phyloP scores from a whole-genome alignment of 2,888 invertebrate genomes.

The Chrysolina americana region DNA sequence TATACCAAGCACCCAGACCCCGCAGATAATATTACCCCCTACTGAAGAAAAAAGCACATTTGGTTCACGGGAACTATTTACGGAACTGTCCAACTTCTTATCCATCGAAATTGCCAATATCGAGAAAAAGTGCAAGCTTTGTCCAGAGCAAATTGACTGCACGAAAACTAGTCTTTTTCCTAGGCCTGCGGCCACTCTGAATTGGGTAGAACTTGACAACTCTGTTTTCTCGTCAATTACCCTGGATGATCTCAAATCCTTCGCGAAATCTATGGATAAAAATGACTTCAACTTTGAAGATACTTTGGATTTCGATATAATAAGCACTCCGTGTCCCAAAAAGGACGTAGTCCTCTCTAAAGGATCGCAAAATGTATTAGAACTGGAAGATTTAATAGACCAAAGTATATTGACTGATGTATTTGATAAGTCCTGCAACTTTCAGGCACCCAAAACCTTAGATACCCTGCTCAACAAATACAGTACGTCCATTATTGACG shows the following conservation, averaged over 20 bases:
- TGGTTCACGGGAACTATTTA: conserved; percentile 69
- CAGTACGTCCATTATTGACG: conserved; percentile 44
- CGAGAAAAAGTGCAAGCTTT: conserved; percentile 69
- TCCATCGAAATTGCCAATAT: conserved; percentile 49
- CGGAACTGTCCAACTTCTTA: conserved; percentile 65
- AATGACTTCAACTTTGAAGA: conserved; percentile 36
- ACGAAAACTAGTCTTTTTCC: conserved; percentile 44
- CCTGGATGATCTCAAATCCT: conserved; percentile 55
- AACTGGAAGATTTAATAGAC: conserved; percentile 39
- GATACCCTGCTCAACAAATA: conserved; percentile 51
- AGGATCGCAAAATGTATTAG: conserved; percentile 45
- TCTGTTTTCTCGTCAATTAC: conserved; percentile 57
- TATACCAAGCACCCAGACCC: conserved; percentile 67
- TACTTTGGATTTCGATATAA: conserved; percentile 30
- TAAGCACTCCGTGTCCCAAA: conserved; percentile 22
- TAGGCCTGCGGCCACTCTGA: conserved; percentile 11
- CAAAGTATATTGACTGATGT: conserved; percentile 35
- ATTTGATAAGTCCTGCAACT: conserved; percentile 52
- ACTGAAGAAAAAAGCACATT: conserved; percentile 31
- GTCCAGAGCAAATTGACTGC: conserved; percentile 70
- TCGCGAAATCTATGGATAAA: conserved; percentile 52
- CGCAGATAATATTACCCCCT: conserved; percentile 39
- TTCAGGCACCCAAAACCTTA: conserved; percentile 57
- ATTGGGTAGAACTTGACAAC: conserved; percentile 50
- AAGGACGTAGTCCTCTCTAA: conserved; percentile 43